Conservation (phyloP, 2,113 vertebrate genomes). For the Anseranas semipalmata region DNA sequence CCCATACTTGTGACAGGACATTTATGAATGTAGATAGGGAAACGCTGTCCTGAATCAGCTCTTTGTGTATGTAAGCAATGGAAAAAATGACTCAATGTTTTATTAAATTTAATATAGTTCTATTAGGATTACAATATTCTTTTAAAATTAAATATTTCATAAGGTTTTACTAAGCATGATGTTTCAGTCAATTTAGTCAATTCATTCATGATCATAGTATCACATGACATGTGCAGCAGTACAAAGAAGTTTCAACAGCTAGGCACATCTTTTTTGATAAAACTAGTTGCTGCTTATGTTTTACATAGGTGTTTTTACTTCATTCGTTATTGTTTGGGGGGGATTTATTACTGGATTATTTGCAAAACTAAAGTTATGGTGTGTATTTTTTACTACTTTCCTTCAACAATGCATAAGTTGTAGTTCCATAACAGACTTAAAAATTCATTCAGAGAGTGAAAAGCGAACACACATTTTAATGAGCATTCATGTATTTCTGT, state of each 20-base stretch:
- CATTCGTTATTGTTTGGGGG: neutral
- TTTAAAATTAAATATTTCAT: neutral
- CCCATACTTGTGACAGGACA: neutral
- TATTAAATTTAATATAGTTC: neutral
- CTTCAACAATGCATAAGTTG: neutral
- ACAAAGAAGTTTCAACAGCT: neutral
- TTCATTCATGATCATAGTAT: neutral
- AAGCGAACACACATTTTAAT: neutral
- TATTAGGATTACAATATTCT: neutral
- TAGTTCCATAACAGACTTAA: neutral
- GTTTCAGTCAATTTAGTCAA: neutral
- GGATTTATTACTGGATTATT: neutral
- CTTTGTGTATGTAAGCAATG: neutral
- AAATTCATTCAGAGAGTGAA: neutral
- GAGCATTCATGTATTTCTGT: neutral
- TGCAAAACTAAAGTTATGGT: neutral
- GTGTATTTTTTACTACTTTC: neutral
- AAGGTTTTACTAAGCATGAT: neutral
- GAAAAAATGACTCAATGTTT: neutral
- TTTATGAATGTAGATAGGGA: neutral
- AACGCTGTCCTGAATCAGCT: neutral
- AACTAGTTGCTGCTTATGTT: neutral
- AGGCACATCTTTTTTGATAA: neutral
- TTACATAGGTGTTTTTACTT: neutral
- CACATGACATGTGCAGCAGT: neutral